phyloP scores from a whole-genome alignment of 2,888 invertebrate genomes.

The Helleia helle region DNA sequence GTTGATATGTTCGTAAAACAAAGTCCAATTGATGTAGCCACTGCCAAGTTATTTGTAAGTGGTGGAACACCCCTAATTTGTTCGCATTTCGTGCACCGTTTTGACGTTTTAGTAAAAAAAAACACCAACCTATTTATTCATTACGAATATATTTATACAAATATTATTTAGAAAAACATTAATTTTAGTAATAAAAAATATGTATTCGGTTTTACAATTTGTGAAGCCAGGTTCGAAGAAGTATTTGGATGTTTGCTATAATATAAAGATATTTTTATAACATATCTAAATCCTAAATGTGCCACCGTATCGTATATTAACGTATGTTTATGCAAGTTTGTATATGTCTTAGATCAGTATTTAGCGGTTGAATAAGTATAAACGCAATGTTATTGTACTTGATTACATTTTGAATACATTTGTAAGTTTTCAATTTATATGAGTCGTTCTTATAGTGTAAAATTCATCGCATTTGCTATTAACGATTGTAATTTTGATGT shows the following conservation, averaged over 20 bases:
- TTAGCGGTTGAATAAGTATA: background rate
- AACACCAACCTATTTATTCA: no score
- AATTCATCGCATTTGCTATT: background rate
- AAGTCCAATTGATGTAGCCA: background rate
- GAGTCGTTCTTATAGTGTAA: background rate
- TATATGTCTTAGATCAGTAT: conserved; percentile 2
- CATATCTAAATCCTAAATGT: conserved; percentile 12
- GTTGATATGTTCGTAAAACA: background rate
- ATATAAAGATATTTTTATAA: conserved; percentile 15
- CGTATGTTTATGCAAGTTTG: conserved; percentile 7
- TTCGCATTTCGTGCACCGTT: background rate
- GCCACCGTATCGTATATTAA: conserved; percentile 13
- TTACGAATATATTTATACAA: no score
- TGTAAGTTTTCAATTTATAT: conserved; percentile 1
- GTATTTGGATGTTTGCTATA: background rate
- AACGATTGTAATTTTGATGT: background rate
- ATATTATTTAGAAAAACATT: background rate
- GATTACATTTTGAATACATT: background rate
- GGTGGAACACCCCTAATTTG: background rate
- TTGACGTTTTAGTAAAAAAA: no score
- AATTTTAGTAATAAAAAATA: background rate
- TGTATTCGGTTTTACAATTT: background rate
- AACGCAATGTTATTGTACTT: conserved; percentile 3
- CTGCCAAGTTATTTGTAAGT: background rate
- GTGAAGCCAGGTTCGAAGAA: background rate